Evolutionary conservation across 92 coral and sea anemone species (phyloP), one percentile per base, ranked within the genome.

Genomic region (Meandrina meandrites): DNA sequence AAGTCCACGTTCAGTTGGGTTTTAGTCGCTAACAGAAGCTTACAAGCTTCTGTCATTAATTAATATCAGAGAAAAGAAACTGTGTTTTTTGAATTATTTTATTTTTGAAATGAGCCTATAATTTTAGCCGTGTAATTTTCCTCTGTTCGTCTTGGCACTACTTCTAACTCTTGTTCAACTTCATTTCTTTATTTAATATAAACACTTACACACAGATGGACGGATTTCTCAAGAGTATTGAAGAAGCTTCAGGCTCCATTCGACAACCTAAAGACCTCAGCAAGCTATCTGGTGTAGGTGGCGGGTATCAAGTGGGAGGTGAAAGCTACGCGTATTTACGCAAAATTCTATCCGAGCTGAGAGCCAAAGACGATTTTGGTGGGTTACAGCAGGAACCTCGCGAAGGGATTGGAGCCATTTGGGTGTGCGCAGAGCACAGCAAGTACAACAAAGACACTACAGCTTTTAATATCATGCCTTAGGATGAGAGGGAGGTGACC

Each of bases 401-500:
- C 34, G 87, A 91, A 81, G 96, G 86, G 53, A 70, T 89, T 74
- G 96, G 94, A 1, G 87, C 76, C 56, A 89, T 93, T 1, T 93
- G 96, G 96, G 96, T 93, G 15, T 93, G 96, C n/a, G 76, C 62
- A 28, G 74, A 85, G 66, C 96, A 93, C 89, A 89, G 92, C 3
- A 89, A 78, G 40, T 57, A 74, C 54, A 78, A 28, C 28, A 91
- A 69, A 36, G 78, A 58, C 64, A 79, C 81, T 70, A 60, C 14
- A 47, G 48, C 15, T n/a, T 48, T 64, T 8, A 79, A 32, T 64
- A 66, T 76, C 75, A 83, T 80, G 75, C 86, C 81, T 21, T 83
- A 68, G 21, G 79, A 42, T 1, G 24, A 3, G 8, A 58, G n/a
- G n/a, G n/a, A n/a, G n/a, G n/a, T n/a, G n/a, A n/a, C n/a, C n/a